These are phyloP conservation scores for Blomia tropicalis DNA, from an alignment of 2,888 invertebrate genomes.

Conservation along the genomic window DNA sequence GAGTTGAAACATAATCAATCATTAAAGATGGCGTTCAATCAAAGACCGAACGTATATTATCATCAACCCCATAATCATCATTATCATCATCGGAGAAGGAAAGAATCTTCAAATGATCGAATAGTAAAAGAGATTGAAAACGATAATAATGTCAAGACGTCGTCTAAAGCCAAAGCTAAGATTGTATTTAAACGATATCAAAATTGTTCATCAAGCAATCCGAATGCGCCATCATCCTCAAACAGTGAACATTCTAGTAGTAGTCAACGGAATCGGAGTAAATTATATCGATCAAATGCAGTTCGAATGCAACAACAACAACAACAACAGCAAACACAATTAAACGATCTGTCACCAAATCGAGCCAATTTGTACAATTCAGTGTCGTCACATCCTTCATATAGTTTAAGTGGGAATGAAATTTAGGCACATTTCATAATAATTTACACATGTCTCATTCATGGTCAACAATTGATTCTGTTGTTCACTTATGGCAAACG, in stretches of 20 bases:
- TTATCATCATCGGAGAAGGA: too few relatives aligned
- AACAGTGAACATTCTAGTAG: not conserved
- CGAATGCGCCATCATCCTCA: not conserved
- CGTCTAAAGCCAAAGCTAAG: not conserved
- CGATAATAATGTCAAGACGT: not conserved
- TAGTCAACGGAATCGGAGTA: not conserved
- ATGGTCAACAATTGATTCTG: too few relatives aligned
- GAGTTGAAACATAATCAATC: not conserved
- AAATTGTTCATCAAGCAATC: not conserved
- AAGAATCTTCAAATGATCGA: too few relatives aligned
- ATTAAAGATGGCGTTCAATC: too few relatives aligned
- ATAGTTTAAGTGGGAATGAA: not conserved
- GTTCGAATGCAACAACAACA: not conserved
- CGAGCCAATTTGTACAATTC: not conserved
- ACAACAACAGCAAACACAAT: not conserved
- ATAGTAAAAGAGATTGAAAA: too few relatives aligned
- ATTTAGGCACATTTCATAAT: too few relatives aligned
- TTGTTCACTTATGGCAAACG: too few relatives aligned
- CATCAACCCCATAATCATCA: too few relatives aligned
- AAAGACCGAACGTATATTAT: too few relatives aligned
- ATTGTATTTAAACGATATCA: not conserved
- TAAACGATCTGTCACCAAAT: not conserved
- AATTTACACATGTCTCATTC: too few relatives aligned
- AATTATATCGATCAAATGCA: slow-evolving; percentile 3
- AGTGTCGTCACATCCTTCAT: not conserved